Evolutionary conservation across 37 sponge, comb jelly and placozoan genomes (phyloP).

Genomic region (Ianthella basta): DNA sequence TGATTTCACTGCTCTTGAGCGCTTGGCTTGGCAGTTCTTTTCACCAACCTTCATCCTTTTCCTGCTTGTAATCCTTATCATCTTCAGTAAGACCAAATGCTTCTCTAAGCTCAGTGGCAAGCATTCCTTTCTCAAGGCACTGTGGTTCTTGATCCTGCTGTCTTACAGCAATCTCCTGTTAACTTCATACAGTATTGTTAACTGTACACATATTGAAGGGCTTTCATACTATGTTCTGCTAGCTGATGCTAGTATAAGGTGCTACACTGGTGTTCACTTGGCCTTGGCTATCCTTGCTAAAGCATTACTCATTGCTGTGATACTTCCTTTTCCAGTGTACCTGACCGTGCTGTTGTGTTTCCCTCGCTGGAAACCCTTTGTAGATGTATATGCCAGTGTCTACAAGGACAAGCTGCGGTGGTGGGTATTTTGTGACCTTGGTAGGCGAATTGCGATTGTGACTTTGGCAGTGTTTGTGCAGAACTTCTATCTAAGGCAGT

Average conservation of each 20-base stretch:
- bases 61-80: slow-evolving; percentile 38
- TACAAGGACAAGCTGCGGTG: slow-evolving; percentile 54
- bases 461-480: slow-evolving; percentile 63
- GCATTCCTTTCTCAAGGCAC: slow-evolving; percentile 63
- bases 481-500: slow-evolving; percentile 38
- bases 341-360: slow-evolving; percentile 12
- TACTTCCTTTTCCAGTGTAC: slow-evolving; percentile 69
- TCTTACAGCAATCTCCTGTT: slow-evolving; percentile 65
- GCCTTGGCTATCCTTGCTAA: slow-evolving; percentile 55
- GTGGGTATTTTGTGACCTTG: slow-evolving; percentile 58
- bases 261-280: slow-evolving; percentile 56
- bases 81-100: slow-evolving; percentile 39
- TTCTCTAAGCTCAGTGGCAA: slow-evolving; percentile 46
- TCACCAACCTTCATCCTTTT: slow-evolving; percentile 69
- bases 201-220: slow-evolving; percentile 47
- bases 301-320: slow-evolving; percentile 20
- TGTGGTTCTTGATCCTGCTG: slow-evolving; percentile 76
- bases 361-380: slow-evolving; percentile 62
- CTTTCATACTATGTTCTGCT: slow-evolving; percentile 19
- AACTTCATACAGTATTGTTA: slow-evolving; percentile 58
- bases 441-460: slow-evolving; percentile 50
- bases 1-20: slow-evolving; percentile 34
- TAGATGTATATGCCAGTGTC: slow-evolving; percentile 56
- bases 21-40: slow-evolving; percentile 50
- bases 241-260: slow-evolving; percentile 61